phyloP scores from a whole-genome alignment of 2,797 vertebrate species.

The Phaenicophaeus curvirostris region DNA sequence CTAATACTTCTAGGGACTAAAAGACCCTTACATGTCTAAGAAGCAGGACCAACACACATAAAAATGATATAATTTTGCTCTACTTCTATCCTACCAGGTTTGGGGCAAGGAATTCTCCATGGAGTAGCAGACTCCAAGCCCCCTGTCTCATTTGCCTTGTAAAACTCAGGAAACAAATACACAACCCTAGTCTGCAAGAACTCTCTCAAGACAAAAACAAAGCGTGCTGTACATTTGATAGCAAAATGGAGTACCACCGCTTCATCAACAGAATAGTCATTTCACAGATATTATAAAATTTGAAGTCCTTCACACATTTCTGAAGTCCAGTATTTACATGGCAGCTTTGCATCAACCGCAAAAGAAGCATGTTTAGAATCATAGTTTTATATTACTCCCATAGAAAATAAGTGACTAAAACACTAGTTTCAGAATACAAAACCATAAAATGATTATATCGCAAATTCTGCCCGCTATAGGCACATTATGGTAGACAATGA shows the following conservation, averaged over 20 bases:
- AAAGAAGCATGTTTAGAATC: background rate
- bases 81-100: background rate
- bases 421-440: background rate
- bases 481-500: background rate
- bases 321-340: background rate
- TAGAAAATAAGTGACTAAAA: background rate
- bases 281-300: background rate
- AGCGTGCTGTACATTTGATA: background rate
- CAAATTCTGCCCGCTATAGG: background rate
- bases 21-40: background rate
- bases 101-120: background rate
- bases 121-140: background rate
- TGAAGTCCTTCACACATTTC: background rate
- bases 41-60: background rate
- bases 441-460: background rate
- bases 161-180: background rate
- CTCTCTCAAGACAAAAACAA: background rate
- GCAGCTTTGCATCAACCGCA: background rate
- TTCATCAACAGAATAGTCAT: background rate
- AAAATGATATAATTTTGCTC: background rate
- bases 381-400: background rate
- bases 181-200: background rate
- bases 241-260: background rate
- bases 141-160: fast-evolving
- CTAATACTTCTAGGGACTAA: background rate